A percentile compares a stretch with the other conserved stretches of the same genome.
phyloP scores from a whole-genome alignment of 1,140 invertebrate genomes.

The Aphelenchoides fujianensis region DNA sequence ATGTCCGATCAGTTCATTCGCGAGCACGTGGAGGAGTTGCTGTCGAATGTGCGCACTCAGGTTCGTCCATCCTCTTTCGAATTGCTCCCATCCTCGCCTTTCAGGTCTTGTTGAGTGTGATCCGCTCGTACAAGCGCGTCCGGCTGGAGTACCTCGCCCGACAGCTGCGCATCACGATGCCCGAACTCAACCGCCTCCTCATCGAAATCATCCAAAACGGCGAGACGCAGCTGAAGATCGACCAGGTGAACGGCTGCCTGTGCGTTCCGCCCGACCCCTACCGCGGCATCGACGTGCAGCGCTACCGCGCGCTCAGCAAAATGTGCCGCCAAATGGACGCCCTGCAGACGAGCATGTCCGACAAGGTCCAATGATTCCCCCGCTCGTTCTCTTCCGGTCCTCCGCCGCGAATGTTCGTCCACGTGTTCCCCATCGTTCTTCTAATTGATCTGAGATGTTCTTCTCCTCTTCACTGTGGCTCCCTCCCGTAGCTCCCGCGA shows the following conservation, averaged over 20 bases:
- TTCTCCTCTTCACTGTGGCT: too few relatives aligned
- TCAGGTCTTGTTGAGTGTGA: slow-evolving; percentile 86
- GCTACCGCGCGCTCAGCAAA: neutral
- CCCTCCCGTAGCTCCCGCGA: too few relatives aligned
- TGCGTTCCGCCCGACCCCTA: neutral
- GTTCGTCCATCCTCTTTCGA: slow-evolving; percentile 26
- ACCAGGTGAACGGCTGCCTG: slow-evolving; percentile 16
- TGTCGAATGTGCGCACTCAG: slow-evolving; percentile 90
- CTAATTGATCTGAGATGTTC: too few relatives aligned
- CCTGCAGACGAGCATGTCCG: slow-evolving; percentile 1
- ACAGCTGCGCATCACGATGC: slow-evolving; percentile 90
- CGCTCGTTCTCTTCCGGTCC: too few relatives aligned
- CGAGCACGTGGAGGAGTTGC: slow-evolving; percentile 96
- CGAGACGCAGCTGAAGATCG: slow-evolving; percentile 65
- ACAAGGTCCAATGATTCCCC: slow-evolving; percentile 4
- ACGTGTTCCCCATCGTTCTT: too few relatives aligned
- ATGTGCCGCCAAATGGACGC: slow-evolving; percentile 1
- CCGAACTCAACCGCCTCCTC: slow-evolving; percentile 90
- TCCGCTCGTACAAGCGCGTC: slow-evolving; percentile 95
- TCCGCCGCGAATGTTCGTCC: too few relatives aligned
- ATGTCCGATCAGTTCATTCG: slow-evolving; percentile 99
- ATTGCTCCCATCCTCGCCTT: slow-evolving; percentile 7
- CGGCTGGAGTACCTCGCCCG: slow-evolving; percentile 96
- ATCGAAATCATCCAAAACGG: slow-evolving; percentile 98
- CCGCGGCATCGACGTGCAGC: neutral